Conservation (phyloP, 2,797 vertebrate genomes). For the Sebastes oblongus region DNA sequence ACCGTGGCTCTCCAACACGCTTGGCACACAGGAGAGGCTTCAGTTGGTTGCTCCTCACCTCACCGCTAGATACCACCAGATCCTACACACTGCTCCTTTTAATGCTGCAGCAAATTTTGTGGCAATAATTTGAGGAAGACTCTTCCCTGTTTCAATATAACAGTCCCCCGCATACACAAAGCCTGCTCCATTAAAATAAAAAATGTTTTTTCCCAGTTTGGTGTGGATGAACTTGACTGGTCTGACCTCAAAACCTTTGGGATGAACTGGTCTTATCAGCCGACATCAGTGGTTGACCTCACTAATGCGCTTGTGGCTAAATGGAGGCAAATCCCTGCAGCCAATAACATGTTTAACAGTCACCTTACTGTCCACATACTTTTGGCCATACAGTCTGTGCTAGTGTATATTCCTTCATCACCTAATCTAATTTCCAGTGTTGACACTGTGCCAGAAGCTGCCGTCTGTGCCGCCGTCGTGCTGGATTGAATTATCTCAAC, state of each 20-base stretch:
- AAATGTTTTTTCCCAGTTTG: not conserved
- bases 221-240: not conserved
- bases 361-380: not conserved
- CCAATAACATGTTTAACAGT: not conserved
- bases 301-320: not conserved
- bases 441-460: not conserved
- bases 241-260: not conserved
- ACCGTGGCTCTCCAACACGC: too few species aligned
- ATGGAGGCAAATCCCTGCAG: not conserved
- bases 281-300: not conserved
- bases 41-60: too few species aligned
- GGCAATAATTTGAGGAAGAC: not conserved
- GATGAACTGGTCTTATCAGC: not conserved
- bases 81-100: too few species aligned
- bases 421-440: not conserved
- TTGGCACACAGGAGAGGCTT: too few species aligned
- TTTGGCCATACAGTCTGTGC: not conserved
- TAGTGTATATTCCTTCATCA: not conserved
- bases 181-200: not conserved
- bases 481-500: conserved; percentile 11
- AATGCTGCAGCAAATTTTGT: not conserved
- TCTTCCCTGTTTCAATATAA: not conserved
- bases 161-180: not conserved
- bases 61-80: too few species aligned
- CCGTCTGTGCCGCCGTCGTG: not conserved